Evolutionary conservation across 1,140 invertebrate genomes (phyloP).

Genomic region (Drosophila melanica): DNA sequence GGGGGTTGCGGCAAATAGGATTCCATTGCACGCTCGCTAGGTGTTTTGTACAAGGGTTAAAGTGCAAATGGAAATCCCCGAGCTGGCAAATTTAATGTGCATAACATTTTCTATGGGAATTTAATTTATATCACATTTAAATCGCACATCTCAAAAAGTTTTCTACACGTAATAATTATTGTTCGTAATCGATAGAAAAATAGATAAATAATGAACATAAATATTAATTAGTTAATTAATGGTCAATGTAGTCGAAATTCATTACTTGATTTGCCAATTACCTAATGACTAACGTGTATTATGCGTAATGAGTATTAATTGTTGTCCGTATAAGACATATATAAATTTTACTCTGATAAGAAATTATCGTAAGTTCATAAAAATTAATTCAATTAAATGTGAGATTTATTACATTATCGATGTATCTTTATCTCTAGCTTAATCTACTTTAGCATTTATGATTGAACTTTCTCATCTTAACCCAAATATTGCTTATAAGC

Average conservation of each 20-base stretch:
- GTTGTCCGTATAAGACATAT: no score
- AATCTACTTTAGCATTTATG: no score
- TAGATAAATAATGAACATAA: conserved; percentile 17
- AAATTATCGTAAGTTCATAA: conserved; percentile 19
- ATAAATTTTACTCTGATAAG: background rate
- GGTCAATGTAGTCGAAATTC: conserved; percentile 48
- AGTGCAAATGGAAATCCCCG: background rate
- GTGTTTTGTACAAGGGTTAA: background rate
- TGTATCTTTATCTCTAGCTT: background rate
- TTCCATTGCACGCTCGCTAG: background rate
- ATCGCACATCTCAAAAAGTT: background rate
- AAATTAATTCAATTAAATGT: conserved; percentile 18
- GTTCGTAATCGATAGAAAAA: no score
- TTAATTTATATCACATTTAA: background rate
- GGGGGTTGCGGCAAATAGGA: background rate
- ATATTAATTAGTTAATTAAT: conserved; percentile 64
- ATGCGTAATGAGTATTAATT: conserved; percentile 49
- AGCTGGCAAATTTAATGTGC: background rate
- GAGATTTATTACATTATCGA: background rate
- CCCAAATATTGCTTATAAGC: conserved; percentile 47
- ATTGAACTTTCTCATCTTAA: background rate
- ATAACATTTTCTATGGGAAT: background rate
- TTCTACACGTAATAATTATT: background rate
- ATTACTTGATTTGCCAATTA: conserved; percentile 54
- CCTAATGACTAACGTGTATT: conserved; percentile 42